A percentile compares a stretch with the other conserved stretches of the same genome.
phyloP scores from a whole-genome alignment of 92 coral and sea anemone genomes.

The Zoanthus sansibaricus region DNA sequence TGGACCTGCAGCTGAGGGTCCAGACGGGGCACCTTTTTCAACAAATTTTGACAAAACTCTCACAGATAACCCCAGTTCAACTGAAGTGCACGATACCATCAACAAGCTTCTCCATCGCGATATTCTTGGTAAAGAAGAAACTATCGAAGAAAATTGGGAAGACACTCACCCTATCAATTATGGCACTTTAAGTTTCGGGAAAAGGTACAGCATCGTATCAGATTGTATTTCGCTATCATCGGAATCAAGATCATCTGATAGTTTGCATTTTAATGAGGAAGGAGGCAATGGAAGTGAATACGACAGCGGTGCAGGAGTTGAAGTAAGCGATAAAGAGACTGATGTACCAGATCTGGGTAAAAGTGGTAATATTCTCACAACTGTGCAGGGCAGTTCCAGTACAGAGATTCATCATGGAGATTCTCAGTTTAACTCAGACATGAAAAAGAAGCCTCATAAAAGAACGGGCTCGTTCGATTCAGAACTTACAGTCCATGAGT shows the following conservation, averaged over 20 bases:
- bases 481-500: neutral
- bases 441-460: slow-evolving; percentile 4
- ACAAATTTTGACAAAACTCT: neutral
- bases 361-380: neutral
- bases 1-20: slow-evolving; percentile 31
- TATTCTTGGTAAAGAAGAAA: slow-evolving; percentile 39
- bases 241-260: slow-evolving; percentile 85
- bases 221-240: slow-evolving; percentile 96
- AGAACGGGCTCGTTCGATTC: neutral
- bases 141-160: slow-evolving; percentile 57
- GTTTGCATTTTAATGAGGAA: slow-evolving; percentile 70
- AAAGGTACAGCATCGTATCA: slow-evolving; percentile 98
- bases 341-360: slow-evolving; percentile 51
- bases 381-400: neutral
- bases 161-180: slow-evolving; percentile 69
- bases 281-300: slow-evolving; percentile 46
- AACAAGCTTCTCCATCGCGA: slow-evolving; percentile 37
- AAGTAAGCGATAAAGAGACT: slow-evolving; percentile 60
- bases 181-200: slow-evolving; percentile 81
- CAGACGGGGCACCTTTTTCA: slow-evolving; percentile 15
- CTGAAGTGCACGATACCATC: slow-evolving; percentile 20
- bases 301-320: neutral
- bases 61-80: neutral
- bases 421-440: neutral
- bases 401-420: neutral